Evolutionary conservation across 2,113 vertebrate species (phyloP).

Genomic region (Nipponia nippon): DNA sequence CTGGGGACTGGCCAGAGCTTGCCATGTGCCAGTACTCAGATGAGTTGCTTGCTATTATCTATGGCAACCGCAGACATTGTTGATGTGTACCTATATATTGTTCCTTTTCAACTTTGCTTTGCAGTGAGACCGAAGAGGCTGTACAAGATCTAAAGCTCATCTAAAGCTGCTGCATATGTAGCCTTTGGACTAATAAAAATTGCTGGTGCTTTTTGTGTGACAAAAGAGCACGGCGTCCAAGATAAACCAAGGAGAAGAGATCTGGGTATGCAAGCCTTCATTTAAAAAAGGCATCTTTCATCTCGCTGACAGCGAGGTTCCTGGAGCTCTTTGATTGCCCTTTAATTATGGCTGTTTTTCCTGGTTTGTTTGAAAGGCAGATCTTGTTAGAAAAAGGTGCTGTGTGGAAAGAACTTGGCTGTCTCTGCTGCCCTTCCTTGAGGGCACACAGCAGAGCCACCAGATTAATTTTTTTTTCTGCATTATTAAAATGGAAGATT

Average conservation of each 20-base stretch:
- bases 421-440: constrained; percentile 49
- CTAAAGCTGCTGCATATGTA: background rate
- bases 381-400: constrained; percentile 50
- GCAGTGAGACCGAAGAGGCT: background rate
- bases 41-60: background rate
- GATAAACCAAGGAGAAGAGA: constrained; percentile 13
- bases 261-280: constrained; percentile 10
- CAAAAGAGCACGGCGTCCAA: background rate
- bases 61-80: background rate
- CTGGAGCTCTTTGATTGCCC: constrained; percentile 37
- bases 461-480: background rate
- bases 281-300: constrained; percentile 50
- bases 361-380: constrained; percentile 60
- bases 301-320: constrained; percentile 48
- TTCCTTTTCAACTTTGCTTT: background rate
- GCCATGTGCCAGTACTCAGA: background rate
- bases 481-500: background rate
- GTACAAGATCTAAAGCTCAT: background rate
- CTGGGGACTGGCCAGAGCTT: background rate
- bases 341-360: constrained; percentile 57
- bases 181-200: constrained; percentile 5
- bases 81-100: background rate
- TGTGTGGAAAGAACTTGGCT: constrained; percentile 56
- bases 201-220: background rate
- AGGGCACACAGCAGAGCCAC: constrained; percentile 8